Percentiles rank a stretch among this genome's conserved stretches.
Conservation (phyloP, 1,140 invertebrate genomes). For the Drosophila ficusphila region DNA sequence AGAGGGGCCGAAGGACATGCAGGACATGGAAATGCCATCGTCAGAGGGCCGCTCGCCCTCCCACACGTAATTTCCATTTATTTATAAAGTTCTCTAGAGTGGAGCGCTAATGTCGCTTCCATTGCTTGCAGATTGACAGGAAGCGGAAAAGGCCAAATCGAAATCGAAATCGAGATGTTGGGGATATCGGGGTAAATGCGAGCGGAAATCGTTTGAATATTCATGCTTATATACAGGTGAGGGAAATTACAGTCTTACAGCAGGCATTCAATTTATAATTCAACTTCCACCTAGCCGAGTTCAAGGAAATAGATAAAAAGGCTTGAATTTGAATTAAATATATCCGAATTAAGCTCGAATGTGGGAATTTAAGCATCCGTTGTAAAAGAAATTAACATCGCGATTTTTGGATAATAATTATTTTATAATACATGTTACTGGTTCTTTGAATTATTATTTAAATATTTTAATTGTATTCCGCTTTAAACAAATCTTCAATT, state of each 20-base stretch:
- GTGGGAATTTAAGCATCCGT: neutral
- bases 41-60: constrained; percentile 6
- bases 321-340: neutral
- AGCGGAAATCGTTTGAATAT: constrained; percentile 27
- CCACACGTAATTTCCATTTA: constrained; percentile 18
- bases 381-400: neutral
- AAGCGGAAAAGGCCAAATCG: constrained; percentile 10
- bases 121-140: constrained; percentile 28
- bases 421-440: no score
- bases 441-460: no score
- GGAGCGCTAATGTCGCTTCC: constrained; percentile 41
- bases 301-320: neutral
- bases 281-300: neutral
- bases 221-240: constrained; percentile 26
- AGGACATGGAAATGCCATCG: constrained; percentile 43
- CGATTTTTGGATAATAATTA: no score
- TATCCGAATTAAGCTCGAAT: neutral
- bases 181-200: neutral
- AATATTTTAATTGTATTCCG: no score
- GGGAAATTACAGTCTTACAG: neutral
- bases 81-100: constrained; percentile 45
- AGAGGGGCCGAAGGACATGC: constrained; percentile 1
- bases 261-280: neutral
- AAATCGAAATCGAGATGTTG: constrained; percentile 17
- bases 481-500: no score